Conservation (phyloP, 2,113 vertebrate genomes). For the Xiphophorus maculatus region DNA sequence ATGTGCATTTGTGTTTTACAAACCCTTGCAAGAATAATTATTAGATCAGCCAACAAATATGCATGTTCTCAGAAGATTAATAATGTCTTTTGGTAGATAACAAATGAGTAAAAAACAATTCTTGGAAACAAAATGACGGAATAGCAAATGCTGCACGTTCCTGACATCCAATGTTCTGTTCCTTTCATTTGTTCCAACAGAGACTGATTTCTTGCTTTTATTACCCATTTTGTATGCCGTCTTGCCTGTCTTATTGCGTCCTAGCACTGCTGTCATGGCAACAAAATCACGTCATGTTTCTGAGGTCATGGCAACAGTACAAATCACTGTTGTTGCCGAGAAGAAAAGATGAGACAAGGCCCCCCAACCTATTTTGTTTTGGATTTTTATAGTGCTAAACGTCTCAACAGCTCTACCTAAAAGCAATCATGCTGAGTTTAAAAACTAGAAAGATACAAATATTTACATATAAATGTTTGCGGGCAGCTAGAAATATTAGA, state of each 20-base stretch:
- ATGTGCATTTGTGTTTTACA: neutral
- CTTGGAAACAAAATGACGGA: conserved; percentile 4
- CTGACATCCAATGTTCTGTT: conserved; percentile 22
- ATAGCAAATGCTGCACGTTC: conserved; percentile 17
- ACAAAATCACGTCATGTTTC: conserved; percentile 70
- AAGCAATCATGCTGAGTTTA: neutral
- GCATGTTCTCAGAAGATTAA: neutral
- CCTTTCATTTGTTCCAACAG: conserved; percentile 34
- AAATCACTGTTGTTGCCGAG: conserved; percentile 71
- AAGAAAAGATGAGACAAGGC: conserved; percentile 53
- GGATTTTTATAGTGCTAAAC: conserved; percentile 39
- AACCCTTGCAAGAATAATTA: neutral
- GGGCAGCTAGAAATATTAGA: neutral
- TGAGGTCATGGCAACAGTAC: conserved; percentile 75
- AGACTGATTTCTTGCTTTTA: conserved; percentile 53
- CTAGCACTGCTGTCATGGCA: conserved; percentile 74
- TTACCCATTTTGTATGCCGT: conserved; percentile 52
- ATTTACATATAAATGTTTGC: neutral
- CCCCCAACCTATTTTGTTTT: conserved; percentile 29
- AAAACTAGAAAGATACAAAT: conserved; percentile 5
- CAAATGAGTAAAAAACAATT: neutral
- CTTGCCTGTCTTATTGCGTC: conserved; percentile 64
- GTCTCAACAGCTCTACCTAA: conserved; percentile 5
- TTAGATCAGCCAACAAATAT: neutral
- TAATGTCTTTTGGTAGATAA: neutral